Evolutionary conservation across 64 coral and sea anemone genomes (phyloP).

Genomic region (Stylophora pistillata): DNA sequence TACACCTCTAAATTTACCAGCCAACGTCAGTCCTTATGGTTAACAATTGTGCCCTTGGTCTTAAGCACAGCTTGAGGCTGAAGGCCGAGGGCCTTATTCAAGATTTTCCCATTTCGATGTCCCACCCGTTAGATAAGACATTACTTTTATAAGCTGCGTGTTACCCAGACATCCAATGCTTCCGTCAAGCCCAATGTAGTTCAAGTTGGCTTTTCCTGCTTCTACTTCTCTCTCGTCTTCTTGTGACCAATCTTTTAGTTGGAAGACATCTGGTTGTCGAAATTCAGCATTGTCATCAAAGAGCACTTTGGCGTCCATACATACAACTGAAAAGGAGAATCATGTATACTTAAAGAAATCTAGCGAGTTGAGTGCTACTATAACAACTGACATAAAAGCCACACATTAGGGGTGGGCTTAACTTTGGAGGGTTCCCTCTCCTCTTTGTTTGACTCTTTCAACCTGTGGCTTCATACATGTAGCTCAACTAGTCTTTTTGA

Average conservation of each 20-base stretch:
- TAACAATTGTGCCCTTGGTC: no score
- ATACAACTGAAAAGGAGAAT: conserved; percentile 68
- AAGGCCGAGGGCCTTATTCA: neutral
- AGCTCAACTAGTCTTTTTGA: no score
- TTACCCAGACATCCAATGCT: conserved; percentile 96
- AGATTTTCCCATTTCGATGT: neutral
- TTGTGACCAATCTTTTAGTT: conserved; percentile 88
- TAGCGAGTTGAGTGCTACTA: no score
- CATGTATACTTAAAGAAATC: no score
- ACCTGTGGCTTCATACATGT: no score
- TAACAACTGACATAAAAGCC: no score
- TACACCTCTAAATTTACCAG: no score
- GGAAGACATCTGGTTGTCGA: conserved; percentile 85
- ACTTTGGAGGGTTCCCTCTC: no score
- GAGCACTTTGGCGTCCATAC: conserved; percentile 95
- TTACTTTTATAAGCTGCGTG: neutral
- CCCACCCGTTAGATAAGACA: neutral
- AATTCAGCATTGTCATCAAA: conserved; percentile 99
- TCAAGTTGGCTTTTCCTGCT: conserved; percentile 81
- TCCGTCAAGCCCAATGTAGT: conserved; percentile 98
- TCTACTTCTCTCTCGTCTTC: conserved; percentile 91
- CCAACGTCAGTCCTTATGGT: no score
- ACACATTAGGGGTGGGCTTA: no score
- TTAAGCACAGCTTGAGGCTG: no score
- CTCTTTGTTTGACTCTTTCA: no score